A percentile compares a stretch with the other conserved stretches of the same genome.
phyloP scores from a whole-genome alignment of 1,140 invertebrate genomes.

The Ditylenchus dipsaci region DNA sequence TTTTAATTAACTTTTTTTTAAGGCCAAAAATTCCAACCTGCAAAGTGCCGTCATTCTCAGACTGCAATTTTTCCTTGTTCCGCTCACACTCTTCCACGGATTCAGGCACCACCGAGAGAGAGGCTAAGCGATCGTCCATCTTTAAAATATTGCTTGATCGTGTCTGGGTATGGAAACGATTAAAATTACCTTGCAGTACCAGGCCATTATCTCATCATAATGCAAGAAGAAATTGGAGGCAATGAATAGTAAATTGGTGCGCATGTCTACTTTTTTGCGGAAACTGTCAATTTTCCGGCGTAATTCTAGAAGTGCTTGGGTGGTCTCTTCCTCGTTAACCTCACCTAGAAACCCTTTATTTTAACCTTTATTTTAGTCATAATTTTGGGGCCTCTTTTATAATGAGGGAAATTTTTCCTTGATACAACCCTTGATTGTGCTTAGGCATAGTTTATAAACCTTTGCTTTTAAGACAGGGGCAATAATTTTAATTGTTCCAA shows the following conservation, averaged over 20 bases:
- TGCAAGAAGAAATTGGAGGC: slow-evolving; percentile 92
- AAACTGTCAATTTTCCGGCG: slow-evolving; percentile 24
- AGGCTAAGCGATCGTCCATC: background rate
- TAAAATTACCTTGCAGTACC: slow-evolving; percentile 13
- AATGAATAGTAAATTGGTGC: slow-evolving; percentile 73
- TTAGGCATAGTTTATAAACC: too few relatives aligned
- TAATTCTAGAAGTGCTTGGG: slow-evolving; percentile 16
- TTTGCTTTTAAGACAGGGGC: too few relatives aligned
- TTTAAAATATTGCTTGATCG: too few relatives aligned
- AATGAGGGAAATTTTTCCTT: too few relatives aligned
- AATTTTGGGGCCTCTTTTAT: too few relatives aligned
- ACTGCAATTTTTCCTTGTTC: slow-evolving; percentile 43
- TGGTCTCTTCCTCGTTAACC: slow-evolving; percentile 6
- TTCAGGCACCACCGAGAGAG: slow-evolving; percentile 14
- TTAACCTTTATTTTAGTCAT: too few relatives aligned
- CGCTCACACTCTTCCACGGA: slow-evolving; percentile 38
- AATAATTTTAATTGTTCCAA: too few relatives aligned
- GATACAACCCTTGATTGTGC: too few relatives aligned
- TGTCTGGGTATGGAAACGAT: too few relatives aligned
- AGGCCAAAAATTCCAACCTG: too few relatives aligned
- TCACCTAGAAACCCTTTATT: too few relatives aligned
- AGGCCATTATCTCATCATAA: slow-evolving; percentile 75
- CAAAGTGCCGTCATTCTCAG: slow-evolving; percentile 45
- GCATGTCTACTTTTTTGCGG: slow-evolving; percentile 20
- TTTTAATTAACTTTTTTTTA: background rate